A percentile compares a stretch with the other conserved stretches of the same genome.
phyloP scores from a whole-genome alignment of 92 coral and sea anemone species.

The Siderastrea radians region DNA sequence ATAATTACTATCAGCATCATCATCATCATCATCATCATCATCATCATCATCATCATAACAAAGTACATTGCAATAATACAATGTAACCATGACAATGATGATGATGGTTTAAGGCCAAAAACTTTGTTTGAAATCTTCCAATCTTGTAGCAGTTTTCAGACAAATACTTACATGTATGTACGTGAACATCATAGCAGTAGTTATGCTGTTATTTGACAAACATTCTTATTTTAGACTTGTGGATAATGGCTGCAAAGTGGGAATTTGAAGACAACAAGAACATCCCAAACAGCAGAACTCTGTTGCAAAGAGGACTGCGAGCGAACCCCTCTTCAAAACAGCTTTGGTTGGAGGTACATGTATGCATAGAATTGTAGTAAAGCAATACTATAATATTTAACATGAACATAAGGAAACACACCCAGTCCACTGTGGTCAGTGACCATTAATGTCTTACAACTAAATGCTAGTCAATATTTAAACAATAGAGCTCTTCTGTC shows the following conservation, averaged over 20 bases:
- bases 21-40: too few relatives aligned
- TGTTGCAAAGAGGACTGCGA: constrained; percentile 88
- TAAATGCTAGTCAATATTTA: too few relatives aligned
- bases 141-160: not conserved
- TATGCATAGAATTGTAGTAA: not conserved
- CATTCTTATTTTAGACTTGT: constrained; percentile 68
- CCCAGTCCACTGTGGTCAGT: too few relatives aligned
- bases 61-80: too few relatives aligned
- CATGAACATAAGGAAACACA: too few relatives aligned
- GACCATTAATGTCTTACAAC: too few relatives aligned
- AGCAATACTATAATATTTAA: too few relatives aligned
- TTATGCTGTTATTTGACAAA: not conserved
- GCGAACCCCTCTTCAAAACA: constrained; percentile 75
- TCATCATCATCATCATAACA: too few relatives aligned
- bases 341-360: constrained; percentile 96
- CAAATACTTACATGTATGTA: not conserved
- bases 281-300: constrained; percentile 84
- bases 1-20: too few relatives aligned
- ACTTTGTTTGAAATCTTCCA: not conserved
- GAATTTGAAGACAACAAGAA: constrained; percentile 97
- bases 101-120: not conserved
- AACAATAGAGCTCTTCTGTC: too few relatives aligned
- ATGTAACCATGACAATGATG: too few relatives aligned
- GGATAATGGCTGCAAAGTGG: constrained; percentile 99
- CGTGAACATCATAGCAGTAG: too few relatives aligned